These are phyloP conservation scores for Lycorma delicatula DNA, from an alignment of 1,140 invertebrate species.

Conservation along the genomic window DNA sequence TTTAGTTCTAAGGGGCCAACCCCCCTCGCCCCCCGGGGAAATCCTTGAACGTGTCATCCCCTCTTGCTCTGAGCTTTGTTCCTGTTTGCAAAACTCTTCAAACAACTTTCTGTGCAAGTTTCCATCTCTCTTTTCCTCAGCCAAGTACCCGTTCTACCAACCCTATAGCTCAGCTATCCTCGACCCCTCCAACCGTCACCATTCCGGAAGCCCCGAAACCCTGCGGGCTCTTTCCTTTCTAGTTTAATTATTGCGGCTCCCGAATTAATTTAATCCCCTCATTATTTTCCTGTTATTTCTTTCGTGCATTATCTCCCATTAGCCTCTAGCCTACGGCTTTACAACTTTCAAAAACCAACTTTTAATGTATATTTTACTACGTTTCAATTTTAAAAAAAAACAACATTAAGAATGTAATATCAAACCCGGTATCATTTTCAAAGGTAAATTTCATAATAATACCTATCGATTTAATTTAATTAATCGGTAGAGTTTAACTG, in stretches of 20 bases:
- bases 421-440: too few relatives aligned
- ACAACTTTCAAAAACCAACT: too few relatives aligned
- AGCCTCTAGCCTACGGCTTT: too few relatives aligned
- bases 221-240: not conserved
- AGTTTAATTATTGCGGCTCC: not conserved
- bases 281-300: not conserved
- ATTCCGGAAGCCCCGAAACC: not conserved
- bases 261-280: not conserved
- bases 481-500: too few relatives aligned
- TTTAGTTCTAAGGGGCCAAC: too few relatives aligned
- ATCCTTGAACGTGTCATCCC: not conserved
- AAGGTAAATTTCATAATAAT: too few relatives aligned
- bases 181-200: not conserved
- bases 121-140: not conserved
- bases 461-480: too few relatives aligned
- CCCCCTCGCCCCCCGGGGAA: not conserved
- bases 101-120: not conserved
- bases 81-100: constrained; percentile 5
- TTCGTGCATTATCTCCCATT: too few relatives aligned
- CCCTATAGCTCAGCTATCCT: not conserved
- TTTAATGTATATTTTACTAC: too few relatives aligned
- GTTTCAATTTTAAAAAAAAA: too few relatives aligned
- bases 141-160: not conserved
- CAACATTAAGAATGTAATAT: too few relatives aligned
- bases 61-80: constrained; percentile 1